These are phyloP conservation scores for Australoheros scitulus DNA, from an alignment of 2,113 vertebrate species.

Conservation along the genomic window DNA sequence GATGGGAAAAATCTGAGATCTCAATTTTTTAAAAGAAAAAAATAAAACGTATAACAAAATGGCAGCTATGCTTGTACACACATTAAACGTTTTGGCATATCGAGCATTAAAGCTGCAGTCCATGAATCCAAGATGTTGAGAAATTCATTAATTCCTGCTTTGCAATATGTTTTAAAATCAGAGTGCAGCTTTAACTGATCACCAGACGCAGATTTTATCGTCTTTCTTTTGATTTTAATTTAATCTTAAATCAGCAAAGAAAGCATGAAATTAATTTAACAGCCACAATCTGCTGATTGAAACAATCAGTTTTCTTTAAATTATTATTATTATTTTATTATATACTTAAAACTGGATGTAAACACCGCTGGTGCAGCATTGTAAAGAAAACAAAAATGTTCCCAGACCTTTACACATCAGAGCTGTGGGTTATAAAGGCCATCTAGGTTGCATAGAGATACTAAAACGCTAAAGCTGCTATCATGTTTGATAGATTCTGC, in stretches of 20 bases:
- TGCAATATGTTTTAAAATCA: background rate
- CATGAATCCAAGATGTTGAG: background rate
- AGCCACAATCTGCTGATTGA: too few relatives aligned
- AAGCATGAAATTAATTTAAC: background rate
- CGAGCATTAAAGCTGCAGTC: background rate
- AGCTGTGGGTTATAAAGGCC: constrained; percentile 51
- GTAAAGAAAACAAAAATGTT: background rate
- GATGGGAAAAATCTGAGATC: background rate
- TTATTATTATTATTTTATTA: background rate
- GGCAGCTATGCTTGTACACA: constrained; percentile 16
- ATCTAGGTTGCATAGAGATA: constrained; percentile 69
- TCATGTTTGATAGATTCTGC: constrained; percentile 44
- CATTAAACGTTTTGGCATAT: background rate
- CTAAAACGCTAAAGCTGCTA: constrained; percentile 68
- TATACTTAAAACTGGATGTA: constrained; percentile 6
- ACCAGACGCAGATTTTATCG: too few relatives aligned
- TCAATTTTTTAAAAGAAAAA: background rate
- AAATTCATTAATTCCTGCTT: background rate
- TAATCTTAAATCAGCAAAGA: background rate
- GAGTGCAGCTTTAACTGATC: background rate
- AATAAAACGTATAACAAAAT: background rate
- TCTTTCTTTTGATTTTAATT: background rate
- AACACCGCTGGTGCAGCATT: background rate
- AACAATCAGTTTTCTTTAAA: background rate
- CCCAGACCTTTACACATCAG: constrained; percentile 31